Base-by-base conservation (phyloP, 2,888 invertebrate species). In the Epiblema foenella region DNA sequence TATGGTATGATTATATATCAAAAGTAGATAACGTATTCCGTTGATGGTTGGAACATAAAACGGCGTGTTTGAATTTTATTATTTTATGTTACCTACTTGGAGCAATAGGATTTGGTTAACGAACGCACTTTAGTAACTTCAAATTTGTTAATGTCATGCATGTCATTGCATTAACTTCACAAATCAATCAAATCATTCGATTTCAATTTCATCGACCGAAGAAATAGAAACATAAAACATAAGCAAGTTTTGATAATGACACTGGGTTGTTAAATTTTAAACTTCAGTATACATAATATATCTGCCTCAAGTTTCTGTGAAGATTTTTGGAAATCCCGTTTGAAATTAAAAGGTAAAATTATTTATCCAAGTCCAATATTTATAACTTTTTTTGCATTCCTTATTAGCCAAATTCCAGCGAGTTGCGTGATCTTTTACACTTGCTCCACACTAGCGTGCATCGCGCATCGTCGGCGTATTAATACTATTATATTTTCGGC, bases 191-290 rank as follows among this genome's bases (percentile, higher is more conserved):
- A 24, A 15, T 51, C 7, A 24, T 33, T 33, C 9, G 33, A 33
- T 33, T 33, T 71, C 49, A 51, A 24, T 58, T 10, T 71, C 49
- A 51, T 67, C 39, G 17, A 37, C 57, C 69, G 57, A 67, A 71
- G 62, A 67, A 71, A 67, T 71, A 71, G 56, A 71, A 71, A 71
- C 67, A 71, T 66, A n/a, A n/a, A n/a, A n/a, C n/a, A n/a, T 24
- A 56, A 70, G 54, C 54, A 66, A 42, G 20, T 1, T 24, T 10
- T 57, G 12, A 60, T 10, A 49, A 29, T 39, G 62, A 12, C n/a
- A 42, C 8, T 57, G 17, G 9, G 12, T 10, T 11, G 37, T 37
- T 18, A 12, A 39, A 12, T 11, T 39, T 9, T 37, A n/a, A 9
- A 65, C 17, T 51, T 12, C 1, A 11, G 15, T 24, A n/a, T 42